Conservation (phyloP, 1,140 invertebrate species). For the Drosophila mauritiana region DNA sequence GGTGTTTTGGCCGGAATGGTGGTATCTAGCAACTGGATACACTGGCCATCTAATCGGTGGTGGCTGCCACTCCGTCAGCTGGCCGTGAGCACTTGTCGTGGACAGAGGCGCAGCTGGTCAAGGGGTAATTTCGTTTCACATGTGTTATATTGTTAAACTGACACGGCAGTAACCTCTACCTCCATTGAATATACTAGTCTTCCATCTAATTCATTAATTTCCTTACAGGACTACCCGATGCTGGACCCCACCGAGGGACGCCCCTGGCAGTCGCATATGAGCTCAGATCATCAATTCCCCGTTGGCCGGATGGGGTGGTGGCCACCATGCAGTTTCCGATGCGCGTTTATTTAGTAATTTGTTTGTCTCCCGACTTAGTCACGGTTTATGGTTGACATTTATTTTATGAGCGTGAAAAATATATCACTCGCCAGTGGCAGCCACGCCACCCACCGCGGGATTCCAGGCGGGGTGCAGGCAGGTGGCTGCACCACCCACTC, state of each 20-base stretch:
- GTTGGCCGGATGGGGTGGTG: neutral
- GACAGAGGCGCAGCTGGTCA: neutral
- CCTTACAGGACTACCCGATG: neutral
- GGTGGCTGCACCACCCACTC: conserved; percentile 37
- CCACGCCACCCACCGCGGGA: conserved; percentile 2
- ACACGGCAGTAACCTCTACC: too few relatives aligned
- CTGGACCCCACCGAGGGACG: neutral
- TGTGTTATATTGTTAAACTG: too few relatives aligned
- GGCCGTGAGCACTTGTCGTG: conserved; percentile 24
- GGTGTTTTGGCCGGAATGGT: conserved; percentile 12
- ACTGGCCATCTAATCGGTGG: conserved; percentile 24
- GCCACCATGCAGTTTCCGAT: conserved; percentile 30
- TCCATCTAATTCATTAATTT: neutral
- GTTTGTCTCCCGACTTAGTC: conserved; percentile 70
- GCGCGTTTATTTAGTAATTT: conserved; percentile 79
- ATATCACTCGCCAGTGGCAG: conserved; percentile 46
- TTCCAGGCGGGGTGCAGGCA: conserved; percentile 35
- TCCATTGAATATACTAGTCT: too few relatives aligned
- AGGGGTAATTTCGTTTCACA: neutral
- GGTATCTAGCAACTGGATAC: conserved; percentile 8
- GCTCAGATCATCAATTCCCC: conserved; percentile 17
- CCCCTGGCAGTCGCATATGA: conserved; percentile 12
- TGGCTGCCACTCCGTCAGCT: neutral
- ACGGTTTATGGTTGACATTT: conserved; percentile 80
- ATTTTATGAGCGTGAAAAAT: conserved; percentile 82